Evolutionary conservation across 1,140 invertebrate species (phyloP).

Genomic region (Ladona fulva): DNA sequence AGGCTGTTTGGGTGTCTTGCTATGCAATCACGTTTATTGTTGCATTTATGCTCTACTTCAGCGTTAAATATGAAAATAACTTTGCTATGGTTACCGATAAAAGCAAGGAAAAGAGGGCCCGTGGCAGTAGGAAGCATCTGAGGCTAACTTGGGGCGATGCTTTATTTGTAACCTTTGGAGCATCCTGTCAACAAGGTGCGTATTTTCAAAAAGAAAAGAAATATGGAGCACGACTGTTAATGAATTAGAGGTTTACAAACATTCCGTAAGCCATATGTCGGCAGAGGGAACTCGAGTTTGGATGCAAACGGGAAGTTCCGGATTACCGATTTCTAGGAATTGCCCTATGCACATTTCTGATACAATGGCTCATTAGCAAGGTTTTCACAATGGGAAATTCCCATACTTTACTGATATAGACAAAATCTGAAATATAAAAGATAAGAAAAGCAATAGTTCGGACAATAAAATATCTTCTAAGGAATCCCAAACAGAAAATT

Average conservation of each 20-base stretch:
- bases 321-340: background rate
- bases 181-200: background rate
- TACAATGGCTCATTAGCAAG: background rate
- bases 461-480: too few species aligned
- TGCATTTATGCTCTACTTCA: background rate
- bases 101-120: background rate
- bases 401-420: background rate
- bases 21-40: background rate
- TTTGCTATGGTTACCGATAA: background rate
- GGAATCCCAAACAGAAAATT: too few species aligned
- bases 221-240: too few species aligned
- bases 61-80: background rate
- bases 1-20: background rate
- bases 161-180: background rate
- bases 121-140: background rate
- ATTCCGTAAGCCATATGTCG: too few species aligned
- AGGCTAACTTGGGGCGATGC: background rate
- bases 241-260: too few species aligned
- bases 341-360: background rate
- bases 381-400: background rate
- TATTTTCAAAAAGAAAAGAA: background rate
- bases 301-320: background rate
- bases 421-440: background rate
- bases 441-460: too few species aligned
- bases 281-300: too few species aligned